Evolutionary conservation across 2,797 vertebrate species (phyloP), one percentile per base, ranked within the genome.

Genomic region (Benthosema pterotum): DNA sequence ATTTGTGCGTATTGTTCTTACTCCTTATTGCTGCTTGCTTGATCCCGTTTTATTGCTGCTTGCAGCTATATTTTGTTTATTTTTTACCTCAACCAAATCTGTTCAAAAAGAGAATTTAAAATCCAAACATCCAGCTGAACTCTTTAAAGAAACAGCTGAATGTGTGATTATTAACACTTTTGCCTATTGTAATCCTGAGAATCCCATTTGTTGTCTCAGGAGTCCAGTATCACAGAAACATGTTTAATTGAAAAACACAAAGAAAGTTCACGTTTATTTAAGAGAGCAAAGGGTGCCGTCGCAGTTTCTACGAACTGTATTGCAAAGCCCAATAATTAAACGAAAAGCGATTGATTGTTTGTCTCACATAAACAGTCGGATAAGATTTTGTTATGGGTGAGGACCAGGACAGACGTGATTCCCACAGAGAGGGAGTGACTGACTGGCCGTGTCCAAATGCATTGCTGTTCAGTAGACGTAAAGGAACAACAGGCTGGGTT

Each of bases 171-270:
- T 82, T 66, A 78, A 55, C 74, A 75, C 83, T 78, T 78, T 73
- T 56, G 57, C 16, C 3, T 19, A 51, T 61, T 61, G 32, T 80
- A 83, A 77, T 85, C 83, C 74, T 42, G 60, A 2, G 48, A 7
- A 62, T 68, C 51, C 11, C n/a, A 52, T 72, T 75, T 83, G 83
- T 77, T 91, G 84, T 79, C 69, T 52, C 75, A 83, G 79, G 83
- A 75, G 49, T 69, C 66, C 65, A 50, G 2, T 58, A 73, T 71
- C 78, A 77, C 59, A 80, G 74, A 66, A 70, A 79, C 78, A 59
- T 77, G 63, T 85, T 83, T 81, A 1, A 62, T 65, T 45, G 67
- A 61, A 77, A 87, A 89, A 88, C 77, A 87, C 22, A 18, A n/a
- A 45, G 53, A 70, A 72, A 76, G 14, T 57, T 71, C 50, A 3